Evolutionary conservation across 2,113 vertebrate genomes (phyloP).

Genomic region (Natator depressus): DNA sequence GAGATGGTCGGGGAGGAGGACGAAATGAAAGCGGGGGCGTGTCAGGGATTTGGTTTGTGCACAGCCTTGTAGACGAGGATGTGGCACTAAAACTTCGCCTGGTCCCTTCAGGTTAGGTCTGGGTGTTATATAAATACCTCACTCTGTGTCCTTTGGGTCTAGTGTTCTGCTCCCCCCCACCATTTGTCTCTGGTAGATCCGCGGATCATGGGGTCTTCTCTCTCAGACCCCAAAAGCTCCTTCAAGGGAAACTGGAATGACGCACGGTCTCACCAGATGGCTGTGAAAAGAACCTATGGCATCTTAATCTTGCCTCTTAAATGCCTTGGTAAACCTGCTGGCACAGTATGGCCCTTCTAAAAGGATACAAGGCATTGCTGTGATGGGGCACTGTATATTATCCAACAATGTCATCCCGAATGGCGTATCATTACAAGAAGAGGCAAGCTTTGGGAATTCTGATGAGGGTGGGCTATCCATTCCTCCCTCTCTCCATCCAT

Average conservation of each 20-base stretch:
- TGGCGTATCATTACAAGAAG: neutral
- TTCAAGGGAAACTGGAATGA: neutral
- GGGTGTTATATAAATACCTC: neutral
- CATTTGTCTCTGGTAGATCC: neutral
- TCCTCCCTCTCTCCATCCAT: neutral
- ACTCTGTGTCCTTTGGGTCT: neutral
- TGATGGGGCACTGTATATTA: neutral
- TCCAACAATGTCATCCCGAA: too few species aligned
- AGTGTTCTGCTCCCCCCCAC: neutral
- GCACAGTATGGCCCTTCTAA: neutral
- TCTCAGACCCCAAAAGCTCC: neutral
- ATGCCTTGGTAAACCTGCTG: neutral
- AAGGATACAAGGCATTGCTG: neutral
- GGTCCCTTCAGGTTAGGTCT: neutral
- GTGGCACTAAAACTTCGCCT: neutral
- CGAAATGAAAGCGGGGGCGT: fast-evolving
- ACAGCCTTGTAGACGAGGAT: neutral
- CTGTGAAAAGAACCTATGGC: neutral
- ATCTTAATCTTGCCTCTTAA: neutral
- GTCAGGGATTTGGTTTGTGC: too few species aligned
- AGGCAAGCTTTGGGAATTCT: neutral
- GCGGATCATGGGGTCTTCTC: neutral
- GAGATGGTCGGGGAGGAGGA: fast-evolving
- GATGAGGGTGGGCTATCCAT: neutral
- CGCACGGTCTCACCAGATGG: neutral